Evolutionary conservation across 1,140 invertebrate genomes (phyloP).

Genomic region (Paracyclopina nana): DNA sequence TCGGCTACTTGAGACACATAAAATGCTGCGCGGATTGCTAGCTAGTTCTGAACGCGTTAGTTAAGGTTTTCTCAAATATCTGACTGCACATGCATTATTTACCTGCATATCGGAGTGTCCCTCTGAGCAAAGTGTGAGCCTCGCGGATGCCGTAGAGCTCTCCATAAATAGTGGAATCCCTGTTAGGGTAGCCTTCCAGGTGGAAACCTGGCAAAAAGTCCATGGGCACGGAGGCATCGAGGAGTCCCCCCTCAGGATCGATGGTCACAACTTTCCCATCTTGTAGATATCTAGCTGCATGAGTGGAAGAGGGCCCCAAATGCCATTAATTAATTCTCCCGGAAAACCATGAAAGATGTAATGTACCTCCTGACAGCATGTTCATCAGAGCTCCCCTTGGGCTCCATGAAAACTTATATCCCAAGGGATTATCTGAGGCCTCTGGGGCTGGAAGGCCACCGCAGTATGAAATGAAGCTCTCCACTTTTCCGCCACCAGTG

Average conservation of each 20-base stretch:
- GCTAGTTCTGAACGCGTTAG: too few relatives aligned
- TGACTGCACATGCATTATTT: too few relatives aligned
- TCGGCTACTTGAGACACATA: too few relatives aligned
- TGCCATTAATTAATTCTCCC: too few relatives aligned
- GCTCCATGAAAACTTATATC: conserved; percentile 98
- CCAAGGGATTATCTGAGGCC: conserved; percentile 70
- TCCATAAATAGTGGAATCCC: conserved; percentile 77
- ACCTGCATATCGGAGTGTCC: conserved; percentile 71
- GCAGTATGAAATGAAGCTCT: conserved; percentile 90
- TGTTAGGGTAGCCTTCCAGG: conserved; percentile 69
- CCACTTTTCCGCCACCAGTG: conserved; percentile 54
- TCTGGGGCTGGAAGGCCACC: conserved; percentile 90
- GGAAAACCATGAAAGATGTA: too few relatives aligned
- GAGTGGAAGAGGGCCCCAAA: not conserved
- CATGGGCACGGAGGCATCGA: conserved; percentile 50
- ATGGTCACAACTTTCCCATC: conserved; percentile 74
- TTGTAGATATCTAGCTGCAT: conserved; percentile 30
- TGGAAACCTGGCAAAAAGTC: conserved; percentile 91
- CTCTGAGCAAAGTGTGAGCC: conserved; percentile 67
- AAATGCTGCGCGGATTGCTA: too few relatives aligned
- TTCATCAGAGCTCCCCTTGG: conserved; percentile 75
- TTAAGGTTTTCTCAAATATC: too few relatives aligned
- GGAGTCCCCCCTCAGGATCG: conserved; percentile 61
- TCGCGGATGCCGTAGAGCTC: conserved; percentile 66
- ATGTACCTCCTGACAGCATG: conserved; percentile 66